These are phyloP conservation scores for Chionodraco myersi DNA, from an alignment of 2,113 vertebrate genomes.

Conservation along the genomic window DNA sequence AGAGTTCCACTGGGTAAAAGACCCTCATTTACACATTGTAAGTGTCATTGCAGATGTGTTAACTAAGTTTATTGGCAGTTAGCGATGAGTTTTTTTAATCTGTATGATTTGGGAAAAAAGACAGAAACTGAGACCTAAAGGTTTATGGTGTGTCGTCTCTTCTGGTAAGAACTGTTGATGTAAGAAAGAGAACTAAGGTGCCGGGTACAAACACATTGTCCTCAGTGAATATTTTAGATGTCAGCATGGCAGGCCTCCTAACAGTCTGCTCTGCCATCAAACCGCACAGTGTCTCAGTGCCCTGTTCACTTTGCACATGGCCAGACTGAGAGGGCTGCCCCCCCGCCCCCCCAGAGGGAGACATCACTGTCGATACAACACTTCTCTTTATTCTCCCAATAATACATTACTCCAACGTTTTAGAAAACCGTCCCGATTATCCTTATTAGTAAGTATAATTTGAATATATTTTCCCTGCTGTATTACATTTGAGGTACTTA, in stretches of 20 bases:
- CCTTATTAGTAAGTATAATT: too few relatives aligned
- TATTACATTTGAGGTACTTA: too few relatives aligned
- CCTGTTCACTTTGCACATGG: constrained; percentile 46
- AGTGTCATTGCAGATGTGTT: constrained; percentile 90
- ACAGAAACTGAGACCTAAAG: background rate
- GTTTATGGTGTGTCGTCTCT: constrained; percentile 1
- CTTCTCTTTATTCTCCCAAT: constrained; percentile 3
- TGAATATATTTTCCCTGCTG: too few relatives aligned
- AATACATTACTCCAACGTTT: background rate
- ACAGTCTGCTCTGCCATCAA: constrained; percentile 44
- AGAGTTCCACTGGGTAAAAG: constrained; percentile 85
- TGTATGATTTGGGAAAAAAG: background rate
- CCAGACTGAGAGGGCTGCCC: constrained; percentile 36
- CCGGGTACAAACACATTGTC: constrained; percentile 17
- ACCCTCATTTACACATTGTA: constrained; percentile 94
- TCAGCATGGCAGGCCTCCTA: constrained; percentile 33
- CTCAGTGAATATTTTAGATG: constrained; percentile 45
- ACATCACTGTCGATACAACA: constrained; percentile 12
- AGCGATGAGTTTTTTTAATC: background rate
- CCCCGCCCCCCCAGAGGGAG: constrained; percentile 9
- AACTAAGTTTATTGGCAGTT: constrained; percentile 76
- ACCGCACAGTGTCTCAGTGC: constrained; percentile 10
- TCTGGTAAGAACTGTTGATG: constrained; percentile 22
- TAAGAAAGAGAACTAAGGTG: background rate
- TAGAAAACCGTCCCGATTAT: background rate